Percentiles rank a stretch among this genome's conserved stretches.
Conservation (phyloP, 2,113 vertebrate species). For the Cinclus mexicanus region DNA sequence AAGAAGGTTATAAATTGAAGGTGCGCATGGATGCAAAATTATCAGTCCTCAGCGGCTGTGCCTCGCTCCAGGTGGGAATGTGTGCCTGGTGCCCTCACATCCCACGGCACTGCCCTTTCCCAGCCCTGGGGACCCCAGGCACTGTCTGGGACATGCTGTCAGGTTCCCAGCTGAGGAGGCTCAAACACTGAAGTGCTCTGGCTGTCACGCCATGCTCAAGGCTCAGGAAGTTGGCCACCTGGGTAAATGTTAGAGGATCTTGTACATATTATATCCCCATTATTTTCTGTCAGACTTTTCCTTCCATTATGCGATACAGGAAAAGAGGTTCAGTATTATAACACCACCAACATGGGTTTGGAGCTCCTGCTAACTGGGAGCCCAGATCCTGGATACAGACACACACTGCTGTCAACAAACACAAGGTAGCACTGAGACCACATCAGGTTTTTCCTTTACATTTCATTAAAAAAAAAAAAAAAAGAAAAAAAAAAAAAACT, state of each 20-base stretch:
- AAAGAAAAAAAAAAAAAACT: background rate
- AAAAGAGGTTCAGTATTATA: constrained; percentile 70
- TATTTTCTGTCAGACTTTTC: constrained; percentile 73
- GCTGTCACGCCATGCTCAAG: background rate
- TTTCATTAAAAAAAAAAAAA: constrained; percentile 1
- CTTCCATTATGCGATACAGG: constrained; percentile 77
- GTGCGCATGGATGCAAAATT: background rate
- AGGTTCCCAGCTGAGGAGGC: background rate
- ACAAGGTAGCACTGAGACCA: constrained; percentile 60
- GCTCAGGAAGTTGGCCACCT: constrained; percentile 72
- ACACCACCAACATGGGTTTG: constrained; percentile 47
- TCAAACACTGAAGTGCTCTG: background rate
- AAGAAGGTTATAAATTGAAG: background rate
- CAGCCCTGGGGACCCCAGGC: background rate
- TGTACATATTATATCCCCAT: constrained; percentile 57
- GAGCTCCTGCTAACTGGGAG: constrained; percentile 58
- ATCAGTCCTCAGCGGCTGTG: rapidly evolving
- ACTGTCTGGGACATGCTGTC: rapidly evolving
- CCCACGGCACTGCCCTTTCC: background rate
- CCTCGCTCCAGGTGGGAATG: background rate
- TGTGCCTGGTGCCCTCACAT: background rate
- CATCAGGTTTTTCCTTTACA: constrained; percentile 69
- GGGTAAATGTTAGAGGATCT: constrained; percentile 66
- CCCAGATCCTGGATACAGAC: constrained; percentile 81
- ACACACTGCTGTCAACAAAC: constrained; percentile 76